Evolutionary conservation across 2,888 invertebrate genomes (phyloP).

Genomic region (Girardia tigrina): DNA sequence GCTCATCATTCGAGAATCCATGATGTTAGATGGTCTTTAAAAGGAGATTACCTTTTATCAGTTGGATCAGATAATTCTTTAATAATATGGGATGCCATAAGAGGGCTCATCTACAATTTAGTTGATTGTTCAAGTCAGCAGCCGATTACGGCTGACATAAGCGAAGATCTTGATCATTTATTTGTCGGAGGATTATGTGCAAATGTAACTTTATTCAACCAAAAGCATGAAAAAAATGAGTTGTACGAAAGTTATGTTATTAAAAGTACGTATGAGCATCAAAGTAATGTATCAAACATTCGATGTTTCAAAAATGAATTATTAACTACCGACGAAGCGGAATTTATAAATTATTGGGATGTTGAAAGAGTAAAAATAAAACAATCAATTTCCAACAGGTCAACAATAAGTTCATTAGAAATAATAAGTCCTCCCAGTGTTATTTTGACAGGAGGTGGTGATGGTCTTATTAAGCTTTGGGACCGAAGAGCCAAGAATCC

Average conservation of each 20-base stretch:
- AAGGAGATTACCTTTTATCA: slow-evolving; percentile 18
- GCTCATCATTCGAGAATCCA: slow-evolving; percentile 28
- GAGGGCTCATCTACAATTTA: slow-evolving; percentile 26
- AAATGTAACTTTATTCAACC: slow-evolving; percentile 24
- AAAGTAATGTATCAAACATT: slow-evolving; percentile 20
- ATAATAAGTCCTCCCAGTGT: background rate
- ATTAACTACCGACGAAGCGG: slow-evolving; percentile 27
- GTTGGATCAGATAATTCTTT: slow-evolving; percentile 30
- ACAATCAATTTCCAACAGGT: slow-evolving; percentile 26
- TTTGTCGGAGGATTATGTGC: slow-evolving; percentile 30
- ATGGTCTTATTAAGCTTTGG: slow-evolving; percentile 30
- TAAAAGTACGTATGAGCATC: slow-evolving; percentile 15
- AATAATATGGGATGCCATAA: slow-evolving; percentile 28
- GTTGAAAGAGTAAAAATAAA: slow-evolving; percentile 27
- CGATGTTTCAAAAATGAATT: slow-evolving; percentile 29
- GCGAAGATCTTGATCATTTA: slow-evolving; percentile 1
- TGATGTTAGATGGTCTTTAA: slow-evolving; percentile 26
- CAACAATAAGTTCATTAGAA: background rate
- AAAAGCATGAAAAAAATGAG: slow-evolving; percentile 27
- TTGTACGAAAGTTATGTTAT: background rate
- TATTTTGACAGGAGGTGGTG: slow-evolving; percentile 24
- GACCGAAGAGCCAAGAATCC: slow-evolving; percentile 15
- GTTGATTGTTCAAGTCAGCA: slow-evolving; percentile 13
- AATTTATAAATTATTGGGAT: slow-evolving; percentile 28
- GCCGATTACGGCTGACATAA: slow-evolving; percentile 26